Base-by-base conservation (phyloP, 2,888 invertebrate genomes). In the Idaea dimidiata region DNA sequence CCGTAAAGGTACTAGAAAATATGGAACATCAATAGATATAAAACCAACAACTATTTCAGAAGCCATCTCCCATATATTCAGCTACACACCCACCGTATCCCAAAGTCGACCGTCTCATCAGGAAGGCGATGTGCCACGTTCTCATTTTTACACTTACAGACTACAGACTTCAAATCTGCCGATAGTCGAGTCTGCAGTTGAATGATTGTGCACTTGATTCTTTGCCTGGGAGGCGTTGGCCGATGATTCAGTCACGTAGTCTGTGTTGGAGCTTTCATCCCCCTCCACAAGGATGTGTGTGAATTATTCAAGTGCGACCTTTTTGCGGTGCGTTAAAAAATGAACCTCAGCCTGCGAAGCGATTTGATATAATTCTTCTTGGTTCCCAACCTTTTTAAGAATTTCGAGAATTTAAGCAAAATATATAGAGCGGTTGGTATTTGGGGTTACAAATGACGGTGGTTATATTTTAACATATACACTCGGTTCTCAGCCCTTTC, bases 271-370 rank as follows among this genome's bases (percentile, higher is more conserved):
- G 43, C 82, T 82, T 79, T 79, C 76, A 75, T 74, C 74, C 75
- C 74, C 75, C 75, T 72, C 73, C 72, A 76, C 74, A 75, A 79
- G 80, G 75, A 72, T 67, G 76, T 78, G 79, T 80, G 83, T 83
- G 83, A 84, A 85, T 84, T 82, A 83, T 85, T 83, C 80, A 82
- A 81, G 78, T 79, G 73, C 73, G 75, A 78, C 72, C 72, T 74
- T 77, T 79, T 77, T 75, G 72, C 72, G 76, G 76, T 68, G 71
- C 74, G 76, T 80, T 82, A 75, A 83, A 84, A 82, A 83, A 82
- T 76, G 62, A 66, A 63, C 66, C 59, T 17, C 54, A 16, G 43
- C 43, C 43, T 43, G 8, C 43, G 14, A 43, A 43, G 43, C 43
- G 43, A 43, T 43, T 43, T 43, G 43, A 43, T 43, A 43, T 43